Percentiles rank a stretch among this genome's conserved stretches.
phyloP scores from a whole-genome alignment of 2,888 invertebrate genomes.

The Saturnia pavonia region DNA sequence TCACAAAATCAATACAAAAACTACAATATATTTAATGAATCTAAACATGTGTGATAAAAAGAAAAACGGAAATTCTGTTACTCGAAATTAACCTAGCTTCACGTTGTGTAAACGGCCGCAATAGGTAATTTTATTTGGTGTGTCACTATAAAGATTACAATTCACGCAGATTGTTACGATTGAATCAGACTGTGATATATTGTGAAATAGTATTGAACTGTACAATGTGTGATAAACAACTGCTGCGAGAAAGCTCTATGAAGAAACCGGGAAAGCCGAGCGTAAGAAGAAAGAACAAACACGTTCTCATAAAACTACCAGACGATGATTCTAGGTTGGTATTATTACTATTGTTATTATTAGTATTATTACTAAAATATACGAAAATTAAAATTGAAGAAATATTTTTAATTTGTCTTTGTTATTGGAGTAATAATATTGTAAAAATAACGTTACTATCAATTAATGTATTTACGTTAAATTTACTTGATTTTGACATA shows the following conservation, averaged over 20 bases:
- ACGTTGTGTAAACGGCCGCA: slow-evolving; percentile 13
- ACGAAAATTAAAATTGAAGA: too few relatives aligned
- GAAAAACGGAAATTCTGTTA: background rate
- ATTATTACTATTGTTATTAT: slow-evolving; percentile 1
- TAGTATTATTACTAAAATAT: too few relatives aligned
- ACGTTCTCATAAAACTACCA: slow-evolving; percentile 64
- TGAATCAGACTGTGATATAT: slow-evolving; percentile 2
- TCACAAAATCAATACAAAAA: background rate
- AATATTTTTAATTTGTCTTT: too few relatives aligned
- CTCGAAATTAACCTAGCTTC: slow-evolving; percentile 5
- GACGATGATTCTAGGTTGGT: slow-evolving; percentile 53
- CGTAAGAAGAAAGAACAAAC: slow-evolving; percentile 49
- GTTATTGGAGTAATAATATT: too few relatives aligned
- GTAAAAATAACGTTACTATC: too few relatives aligned
- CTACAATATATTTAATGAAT: background rate
- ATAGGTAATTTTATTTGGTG: slow-evolving; percentile 15
- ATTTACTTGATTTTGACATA: too few relatives aligned
- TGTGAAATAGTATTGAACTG: slow-evolving; percentile 22
- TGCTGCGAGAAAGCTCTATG: slow-evolving; percentile 59
- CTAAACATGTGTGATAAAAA: background rate
- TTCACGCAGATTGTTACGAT: slow-evolving; percentile 20
- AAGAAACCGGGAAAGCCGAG: slow-evolving; percentile 42
- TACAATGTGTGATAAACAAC: slow-evolving; percentile 59
- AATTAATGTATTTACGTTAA: too few relatives aligned
- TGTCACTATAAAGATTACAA: slow-evolving; percentile 23